phyloP scores from a whole-genome alignment of 2,888 invertebrate species.

The Eilema sororculum region DNA sequence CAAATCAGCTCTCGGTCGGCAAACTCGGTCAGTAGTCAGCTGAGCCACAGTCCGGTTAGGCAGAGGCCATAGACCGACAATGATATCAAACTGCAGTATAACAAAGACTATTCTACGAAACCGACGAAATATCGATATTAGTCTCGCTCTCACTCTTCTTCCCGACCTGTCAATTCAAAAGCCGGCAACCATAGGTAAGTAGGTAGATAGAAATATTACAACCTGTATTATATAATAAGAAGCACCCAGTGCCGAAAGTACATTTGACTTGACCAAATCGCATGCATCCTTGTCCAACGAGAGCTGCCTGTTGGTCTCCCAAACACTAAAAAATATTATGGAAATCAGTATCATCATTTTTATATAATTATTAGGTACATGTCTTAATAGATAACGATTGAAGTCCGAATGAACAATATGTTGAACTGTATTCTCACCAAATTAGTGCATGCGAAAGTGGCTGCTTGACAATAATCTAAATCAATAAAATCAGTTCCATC shows the following conservation, averaged over 20 bases:
- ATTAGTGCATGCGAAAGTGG: not conserved
- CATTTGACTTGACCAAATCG: constrained; percentile 96
- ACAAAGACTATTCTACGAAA: not conserved
- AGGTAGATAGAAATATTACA: constrained; percentile 19
- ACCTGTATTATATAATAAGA: constrained; percentile 97
- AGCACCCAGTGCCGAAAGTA: constrained; percentile 98
- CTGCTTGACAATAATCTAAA: no score
- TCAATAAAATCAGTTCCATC: no score
- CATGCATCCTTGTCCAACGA: constrained; percentile 97
- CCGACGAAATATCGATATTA: not conserved
- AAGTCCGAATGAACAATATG: not conserved
- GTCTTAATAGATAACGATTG: not conserved
- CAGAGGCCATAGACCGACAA: no score
- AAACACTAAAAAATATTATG: constrained; percentile 88
- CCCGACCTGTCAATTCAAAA: not conserved
- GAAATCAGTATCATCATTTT: not conserved
- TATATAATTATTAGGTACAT: no score
- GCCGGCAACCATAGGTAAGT: not conserved
- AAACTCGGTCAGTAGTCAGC: no score
- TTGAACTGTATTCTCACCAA: not conserved
- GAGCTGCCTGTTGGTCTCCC: constrained; percentile 98
- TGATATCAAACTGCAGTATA: not conserved
- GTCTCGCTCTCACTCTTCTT: not conserved
- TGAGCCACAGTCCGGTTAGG: no score
- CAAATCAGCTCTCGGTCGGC: no score